phyloP scores from a whole-genome alignment of 2,113 vertebrate species.

The Pseudopodoces humilis region DNA sequence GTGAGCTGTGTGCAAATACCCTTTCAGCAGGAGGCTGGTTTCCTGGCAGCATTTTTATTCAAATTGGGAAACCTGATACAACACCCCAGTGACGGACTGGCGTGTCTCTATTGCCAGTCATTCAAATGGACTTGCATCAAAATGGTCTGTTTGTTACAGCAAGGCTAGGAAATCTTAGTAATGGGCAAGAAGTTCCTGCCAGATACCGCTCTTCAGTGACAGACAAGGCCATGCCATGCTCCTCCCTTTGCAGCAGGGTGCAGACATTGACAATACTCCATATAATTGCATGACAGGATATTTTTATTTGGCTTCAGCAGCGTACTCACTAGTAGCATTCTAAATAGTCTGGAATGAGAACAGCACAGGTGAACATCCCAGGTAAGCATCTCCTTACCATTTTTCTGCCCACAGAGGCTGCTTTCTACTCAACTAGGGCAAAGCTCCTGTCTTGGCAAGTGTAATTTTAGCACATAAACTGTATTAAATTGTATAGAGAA shows the following conservation, averaged over 20 bases:
- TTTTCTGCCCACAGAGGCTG: not conserved
- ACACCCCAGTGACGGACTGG: not conserved
- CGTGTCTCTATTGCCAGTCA: not conserved
- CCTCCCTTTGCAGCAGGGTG: not conserved
- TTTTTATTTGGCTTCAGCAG: constrained; percentile 16
- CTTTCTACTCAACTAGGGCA: not conserved
- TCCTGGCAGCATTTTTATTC: not conserved
- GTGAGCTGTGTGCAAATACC: not conserved
- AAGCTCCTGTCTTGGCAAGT: not conserved
- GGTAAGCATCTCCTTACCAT: not conserved
- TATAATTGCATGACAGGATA: not conserved
- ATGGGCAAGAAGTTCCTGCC: not conserved
- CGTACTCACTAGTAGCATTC: not conserved
- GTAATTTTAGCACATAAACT: not conserved
- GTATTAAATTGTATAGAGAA: not conserved
- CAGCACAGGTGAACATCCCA: not conserved
- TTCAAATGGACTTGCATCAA: not conserved
- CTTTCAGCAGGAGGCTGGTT: not conserved
- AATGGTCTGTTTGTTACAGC: rapidly evolving
- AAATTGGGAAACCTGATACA: not conserved
- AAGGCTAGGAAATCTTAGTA: not conserved
- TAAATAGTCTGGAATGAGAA: not conserved
- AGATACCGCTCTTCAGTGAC: not conserved
- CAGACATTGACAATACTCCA: not conserved
- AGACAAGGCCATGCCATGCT: not conserved